These are phyloP conservation scores for Lissonota sp. DNA, from an alignment of 2,888 invertebrate genomes.

Conservation along the genomic window DNA sequence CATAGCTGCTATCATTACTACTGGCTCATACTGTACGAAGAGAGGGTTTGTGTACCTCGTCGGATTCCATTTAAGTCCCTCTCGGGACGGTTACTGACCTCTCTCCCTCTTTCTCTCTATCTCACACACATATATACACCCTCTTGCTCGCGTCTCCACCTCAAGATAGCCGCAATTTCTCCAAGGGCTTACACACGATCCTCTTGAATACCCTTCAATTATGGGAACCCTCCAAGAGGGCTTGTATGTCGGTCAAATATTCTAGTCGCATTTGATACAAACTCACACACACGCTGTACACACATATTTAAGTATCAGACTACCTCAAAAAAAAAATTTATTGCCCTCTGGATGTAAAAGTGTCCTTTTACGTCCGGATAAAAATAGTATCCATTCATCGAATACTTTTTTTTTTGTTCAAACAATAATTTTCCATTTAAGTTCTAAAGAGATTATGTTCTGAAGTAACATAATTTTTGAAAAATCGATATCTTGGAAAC, in stretches of 20 bases:
- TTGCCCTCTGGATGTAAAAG: too few species aligned
- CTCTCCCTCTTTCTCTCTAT: constrained; percentile 5
- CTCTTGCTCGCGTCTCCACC: constrained; percentile 7
- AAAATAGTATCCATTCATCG: too few species aligned
- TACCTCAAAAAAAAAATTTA: too few species aligned
- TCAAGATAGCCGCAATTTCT: constrained; percentile 57
- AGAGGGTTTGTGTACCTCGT: constrained; percentile 31
- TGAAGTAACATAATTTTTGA: too few species aligned
- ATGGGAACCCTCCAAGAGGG: constrained; percentile 22
- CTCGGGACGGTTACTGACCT: constrained; percentile 47
- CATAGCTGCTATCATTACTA: constrained; percentile 32
- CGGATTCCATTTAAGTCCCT: constrained; percentile 56
- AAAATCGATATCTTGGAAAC: too few species aligned
- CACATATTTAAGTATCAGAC: background rate
- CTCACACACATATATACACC: background rate
- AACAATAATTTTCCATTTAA: too few species aligned
- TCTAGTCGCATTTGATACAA: constrained; percentile 12
- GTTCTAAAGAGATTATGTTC: too few species aligned
- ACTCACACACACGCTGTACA: constrained; percentile 2
- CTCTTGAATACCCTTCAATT: constrained; percentile 59
- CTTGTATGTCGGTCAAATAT: constrained; percentile 28
- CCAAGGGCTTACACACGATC: constrained; percentile 52
- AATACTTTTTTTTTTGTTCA: too few species aligned
- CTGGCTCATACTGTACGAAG: constrained; percentile 20
- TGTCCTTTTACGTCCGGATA: too few species aligned